Conservation (phyloP, 1,140 invertebrate genomes). For the Cydia strobilella region DNA sequence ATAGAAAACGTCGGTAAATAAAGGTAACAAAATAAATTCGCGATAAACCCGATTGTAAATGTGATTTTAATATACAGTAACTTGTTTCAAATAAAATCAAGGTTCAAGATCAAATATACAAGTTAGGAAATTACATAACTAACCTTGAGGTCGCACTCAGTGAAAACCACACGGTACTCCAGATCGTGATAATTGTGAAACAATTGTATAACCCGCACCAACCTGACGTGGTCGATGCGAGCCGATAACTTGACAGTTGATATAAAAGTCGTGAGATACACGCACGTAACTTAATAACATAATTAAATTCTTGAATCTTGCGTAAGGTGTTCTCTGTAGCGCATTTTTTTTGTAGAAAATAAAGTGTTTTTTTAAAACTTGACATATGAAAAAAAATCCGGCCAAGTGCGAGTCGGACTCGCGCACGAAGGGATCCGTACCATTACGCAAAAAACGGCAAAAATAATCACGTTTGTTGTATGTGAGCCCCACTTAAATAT, state of each 20-base stretch:
- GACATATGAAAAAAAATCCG: too few relatives aligned
- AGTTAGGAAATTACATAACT: neutral
- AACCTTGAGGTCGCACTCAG: neutral
- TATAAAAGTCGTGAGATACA: slow-evolving; percentile 14
- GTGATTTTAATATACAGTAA: too few relatives aligned
- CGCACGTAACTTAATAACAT: slow-evolving; percentile 9
- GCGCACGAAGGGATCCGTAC: too few relatives aligned
- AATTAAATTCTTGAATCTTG: slow-evolving; percentile 15
- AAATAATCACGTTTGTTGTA: too few relatives aligned
- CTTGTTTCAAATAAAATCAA: neutral
- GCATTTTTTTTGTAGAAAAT: neutral
- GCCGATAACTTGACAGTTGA: slow-evolving; percentile 20
- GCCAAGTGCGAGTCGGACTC: too few relatives aligned
- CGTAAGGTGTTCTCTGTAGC: neutral
- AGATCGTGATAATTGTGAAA: slow-evolving; percentile 14
- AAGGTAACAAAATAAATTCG: too few relatives aligned
- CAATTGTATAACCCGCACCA: slow-evolving; percentile 27
- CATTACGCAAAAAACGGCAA: too few relatives aligned
- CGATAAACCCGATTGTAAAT: too few relatives aligned
- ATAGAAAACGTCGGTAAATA: too few relatives aligned
- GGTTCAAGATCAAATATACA: slow-evolving; percentile 18
- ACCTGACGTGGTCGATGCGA: slow-evolving; percentile 2
- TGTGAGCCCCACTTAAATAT: too few relatives aligned
- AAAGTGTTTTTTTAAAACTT: neutral
- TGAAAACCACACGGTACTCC: slow-evolving; percentile 7